These are phyloP conservation scores for Armadillidium nasatum DNA, from an alignment of 1,140 invertebrate species.

Conservation along the genomic window DNA sequence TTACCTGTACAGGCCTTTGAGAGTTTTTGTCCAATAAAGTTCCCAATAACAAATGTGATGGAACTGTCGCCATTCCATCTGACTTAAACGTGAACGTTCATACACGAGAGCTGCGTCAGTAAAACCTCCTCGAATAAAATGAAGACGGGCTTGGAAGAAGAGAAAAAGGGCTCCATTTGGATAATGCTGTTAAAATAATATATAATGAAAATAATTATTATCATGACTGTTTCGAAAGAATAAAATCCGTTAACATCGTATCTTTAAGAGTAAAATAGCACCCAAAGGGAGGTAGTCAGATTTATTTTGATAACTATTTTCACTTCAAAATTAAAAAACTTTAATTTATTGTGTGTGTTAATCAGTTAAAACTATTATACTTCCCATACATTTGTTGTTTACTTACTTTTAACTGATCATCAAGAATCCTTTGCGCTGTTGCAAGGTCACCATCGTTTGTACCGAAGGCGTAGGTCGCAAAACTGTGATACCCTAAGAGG, in stretches of 20 bases:
- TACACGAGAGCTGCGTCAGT: constrained; percentile 71
- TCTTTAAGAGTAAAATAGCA: too few relatives aligned
- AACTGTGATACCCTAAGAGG: constrained; percentile 75
- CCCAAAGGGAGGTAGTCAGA: constrained; percentile 21
- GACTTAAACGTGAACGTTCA: constrained; percentile 74
- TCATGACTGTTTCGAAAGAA: too few relatives aligned
- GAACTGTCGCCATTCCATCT: constrained; percentile 85
- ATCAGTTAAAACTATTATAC: not conserved
- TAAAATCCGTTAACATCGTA: too few relatives aligned
- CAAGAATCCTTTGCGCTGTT: constrained; percentile 67
- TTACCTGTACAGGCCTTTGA: constrained; percentile 8
- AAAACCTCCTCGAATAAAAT: constrained; percentile 75
- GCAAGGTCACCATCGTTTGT: constrained; percentile 71
- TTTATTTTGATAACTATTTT: too few relatives aligned
- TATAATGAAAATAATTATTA: too few relatives aligned
- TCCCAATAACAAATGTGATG: constrained; percentile 96
- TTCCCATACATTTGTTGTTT: not conserved
- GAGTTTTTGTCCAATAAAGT: constrained; percentile 66
- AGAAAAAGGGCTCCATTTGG: constrained; percentile 86
- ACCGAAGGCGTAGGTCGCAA: constrained; percentile 75
- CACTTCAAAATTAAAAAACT: too few relatives aligned
- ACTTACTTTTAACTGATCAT: constrained; percentile 62
- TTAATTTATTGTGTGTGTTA: too few relatives aligned
- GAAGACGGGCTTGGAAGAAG: constrained; percentile 80
- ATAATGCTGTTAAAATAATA: constrained; percentile 54